These are phyloP conservation scores for Phaedon cochleariae DNA, from an alignment of 2,888 invertebrate species.

Conservation along the genomic window DNA sequence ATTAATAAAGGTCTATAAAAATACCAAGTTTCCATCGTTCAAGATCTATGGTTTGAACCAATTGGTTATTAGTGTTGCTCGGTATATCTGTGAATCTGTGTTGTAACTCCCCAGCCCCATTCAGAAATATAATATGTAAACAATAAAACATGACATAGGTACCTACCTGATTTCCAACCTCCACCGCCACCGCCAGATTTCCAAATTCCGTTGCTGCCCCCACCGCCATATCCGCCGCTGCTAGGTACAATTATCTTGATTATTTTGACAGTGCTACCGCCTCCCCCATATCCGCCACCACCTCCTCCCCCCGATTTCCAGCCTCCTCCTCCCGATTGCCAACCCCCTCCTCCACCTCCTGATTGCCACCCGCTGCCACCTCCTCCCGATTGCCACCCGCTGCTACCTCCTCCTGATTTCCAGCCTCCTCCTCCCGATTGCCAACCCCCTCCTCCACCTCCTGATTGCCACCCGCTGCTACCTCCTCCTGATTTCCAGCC, in stretches of 20 bases:
- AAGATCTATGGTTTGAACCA: too few species aligned
- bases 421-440: conserved; percentile 40
- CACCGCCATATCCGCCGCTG: conserved; percentile 41
- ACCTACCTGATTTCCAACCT: background rate
- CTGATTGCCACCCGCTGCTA: conserved; percentile 2
- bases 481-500: conserved; percentile 22
- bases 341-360: conserved; percentile 39
- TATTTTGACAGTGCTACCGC: conserved; percentile 45
- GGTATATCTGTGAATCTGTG: too few species aligned
- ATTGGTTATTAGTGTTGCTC: too few species aligned
- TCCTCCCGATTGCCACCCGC: conserved; percentile 44
- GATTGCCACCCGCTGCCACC: conserved; percentile 36
- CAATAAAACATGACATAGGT: too few species aligned
- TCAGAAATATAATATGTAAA: too few species aligned
- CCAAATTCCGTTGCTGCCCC: conserved; percentile 24
- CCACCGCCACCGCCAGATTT: background rate
- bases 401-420: conserved; percentile 43
- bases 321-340: conserved; percentile 31
- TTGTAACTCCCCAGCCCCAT: too few species aligned
- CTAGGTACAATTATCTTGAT: conserved; percentile 51
- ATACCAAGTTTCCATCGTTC: too few species aligned
- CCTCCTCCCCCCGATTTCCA: conserved; percentile 40
- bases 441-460: conserved; percentile 47
- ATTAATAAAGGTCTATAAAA: too few species aligned
- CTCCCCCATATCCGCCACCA: conserved; percentile 41